phyloP scores from a whole-genome alignment of 37 sponge, comb jelly and placozoan species.

The Diacarnus erythraeanus region DNA sequence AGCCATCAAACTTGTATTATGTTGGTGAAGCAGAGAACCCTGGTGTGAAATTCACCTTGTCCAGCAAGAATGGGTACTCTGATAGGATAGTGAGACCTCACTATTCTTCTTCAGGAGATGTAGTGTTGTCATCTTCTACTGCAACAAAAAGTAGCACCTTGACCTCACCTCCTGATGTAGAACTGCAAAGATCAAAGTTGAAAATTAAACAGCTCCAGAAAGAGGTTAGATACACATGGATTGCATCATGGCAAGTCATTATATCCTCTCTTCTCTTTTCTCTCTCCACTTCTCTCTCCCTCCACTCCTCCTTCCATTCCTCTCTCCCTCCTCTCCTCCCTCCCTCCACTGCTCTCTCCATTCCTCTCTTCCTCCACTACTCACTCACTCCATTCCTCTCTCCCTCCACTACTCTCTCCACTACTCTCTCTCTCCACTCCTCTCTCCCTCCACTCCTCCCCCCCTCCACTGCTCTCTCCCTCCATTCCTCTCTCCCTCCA shows the following conservation, averaged over 20 bases:
- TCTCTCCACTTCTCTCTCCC: too few species aligned
- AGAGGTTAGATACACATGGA: too few species aligned
- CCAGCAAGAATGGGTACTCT: background rate
- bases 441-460: too few species aligned
- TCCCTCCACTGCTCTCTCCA: too few species aligned
- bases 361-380: too few species aligned
- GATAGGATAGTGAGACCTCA: background rate
- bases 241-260: too few species aligned
- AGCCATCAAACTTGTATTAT: background rate
- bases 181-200: conserved; percentile 30
- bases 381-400: too few species aligned
- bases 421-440: too few species aligned
- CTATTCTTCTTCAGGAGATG: background rate
- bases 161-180: background rate
- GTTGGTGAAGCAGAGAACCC: background rate
- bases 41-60: background rate
- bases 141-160: background rate
- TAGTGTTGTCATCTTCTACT: background rate
- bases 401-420: too few species aligned
- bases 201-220: conserved; percentile 45
- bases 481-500: background rate
- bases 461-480: background rate
- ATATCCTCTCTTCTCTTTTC: too few species aligned
- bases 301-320: too few species aligned
- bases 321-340: too few species aligned